Percentiles rank a stretch among this genome's conserved stretches.
phyloP scores from a whole-genome alignment of 1,140 invertebrate genomes.

The Zaprionus tsacasi region DNA sequence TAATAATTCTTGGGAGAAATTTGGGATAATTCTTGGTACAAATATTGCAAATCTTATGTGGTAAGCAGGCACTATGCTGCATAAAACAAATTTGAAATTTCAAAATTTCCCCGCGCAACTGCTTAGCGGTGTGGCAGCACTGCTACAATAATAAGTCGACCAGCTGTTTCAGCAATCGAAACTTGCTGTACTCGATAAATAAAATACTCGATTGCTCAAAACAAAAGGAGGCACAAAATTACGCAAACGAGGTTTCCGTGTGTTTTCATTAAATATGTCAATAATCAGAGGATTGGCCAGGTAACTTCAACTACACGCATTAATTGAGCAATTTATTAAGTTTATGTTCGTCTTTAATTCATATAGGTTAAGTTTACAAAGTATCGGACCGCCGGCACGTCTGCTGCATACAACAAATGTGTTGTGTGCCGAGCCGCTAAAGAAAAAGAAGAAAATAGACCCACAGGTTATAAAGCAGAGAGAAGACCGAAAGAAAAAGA shows the following conservation, averaged over 20 bases:
- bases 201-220: neutral
- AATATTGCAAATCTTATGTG: too few species aligned
- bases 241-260: slow-evolving; percentile 40
- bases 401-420: slow-evolving; percentile 67
- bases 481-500: slow-evolving; percentile 91
- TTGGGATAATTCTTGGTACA: too few species aligned
- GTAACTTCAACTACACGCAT: slow-evolving; percentile 19
- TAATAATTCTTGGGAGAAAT: too few species aligned
- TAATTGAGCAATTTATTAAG: neutral
- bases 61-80: too few species aligned
- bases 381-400: slow-evolving; percentile 29
- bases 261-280: slow-evolving; percentile 66
- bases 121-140: neutral
- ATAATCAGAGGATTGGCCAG: slow-evolving; percentile 52
- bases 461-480: slow-evolving; percentile 90
- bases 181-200: neutral
- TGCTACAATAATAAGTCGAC: neutral
- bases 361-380: slow-evolving; percentile 55
- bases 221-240: slow-evolving; percentile 41
- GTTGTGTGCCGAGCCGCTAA: slow-evolving; percentile 90
- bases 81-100: neutral
- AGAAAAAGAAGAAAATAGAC: slow-evolving; percentile 94
- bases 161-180: slow-evolving; percentile 6
- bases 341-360: neutral
- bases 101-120: neutral